Evolutionary conservation across 2,113 vertebrate species (phyloP), one percentile per base, ranked within the genome.

Genomic region (Gila orcuttii): DNA sequence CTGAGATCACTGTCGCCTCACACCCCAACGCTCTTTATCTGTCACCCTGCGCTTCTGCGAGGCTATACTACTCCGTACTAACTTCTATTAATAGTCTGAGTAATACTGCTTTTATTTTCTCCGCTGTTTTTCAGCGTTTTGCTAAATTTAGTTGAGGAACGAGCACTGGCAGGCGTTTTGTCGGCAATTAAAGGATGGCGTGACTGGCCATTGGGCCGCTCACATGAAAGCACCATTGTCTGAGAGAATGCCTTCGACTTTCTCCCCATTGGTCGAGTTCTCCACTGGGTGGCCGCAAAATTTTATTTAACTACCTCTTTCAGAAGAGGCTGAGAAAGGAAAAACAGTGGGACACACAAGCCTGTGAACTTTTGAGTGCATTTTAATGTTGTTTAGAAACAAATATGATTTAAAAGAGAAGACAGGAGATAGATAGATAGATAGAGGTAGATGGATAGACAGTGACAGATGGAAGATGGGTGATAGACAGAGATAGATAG

Each of bases 51-150:
- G 59, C 79, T 86, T 81, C 86, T 91, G 91, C 87, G 82, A 92
- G 73, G 52, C 73, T 33, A 73, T 50, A 42, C 59, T 25, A 74
- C 25, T 86, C 62, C 25, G 64, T 55, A 80, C 66, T 85, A 36
- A 80, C 25, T 89, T 88, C 90, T 95, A 93, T 93, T 93, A 94
- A 93, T 91, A 96, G 92, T 2, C 28, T 6, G 75, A 55, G 86
- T 75, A 92, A 68, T 59, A 47, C 81, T n/a, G 17, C 68, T 76
- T 86, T 85, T 57, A 57, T 57, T 84, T 59, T 57, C 64, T 17
- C 10, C 3, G 33, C 82, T 88, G 25, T 84, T 85, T 89, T 87
- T 84, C 59, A 57, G 74, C 73, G 23, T 78, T 78, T 75, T 28
- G 90, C 86, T 92, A 93, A 93, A 93, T 91, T 94, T 88, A 94